Conservation (phyloP, 2,888 invertebrate genomes). For the Eugnorisma glareosa region DNA sequence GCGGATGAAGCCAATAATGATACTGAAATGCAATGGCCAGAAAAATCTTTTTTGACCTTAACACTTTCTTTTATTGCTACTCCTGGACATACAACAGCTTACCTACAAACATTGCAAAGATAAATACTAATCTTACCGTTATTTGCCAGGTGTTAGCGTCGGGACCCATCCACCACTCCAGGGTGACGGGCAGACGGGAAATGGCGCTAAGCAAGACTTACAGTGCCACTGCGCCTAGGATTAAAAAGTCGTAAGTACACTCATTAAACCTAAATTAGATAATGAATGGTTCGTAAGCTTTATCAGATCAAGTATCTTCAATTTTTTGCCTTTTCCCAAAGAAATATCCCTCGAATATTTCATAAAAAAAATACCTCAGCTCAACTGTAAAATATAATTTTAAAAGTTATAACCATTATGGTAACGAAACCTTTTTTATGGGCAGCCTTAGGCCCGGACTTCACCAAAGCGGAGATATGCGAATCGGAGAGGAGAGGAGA, state of each 20-base stretch:
- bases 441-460: not conserved
- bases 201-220: constrained; percentile 91
- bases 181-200: constrained; percentile 92
- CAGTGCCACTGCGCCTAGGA: constrained; percentile 95
- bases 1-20: not conserved
- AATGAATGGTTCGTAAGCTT: not conserved
- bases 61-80: not conserved
- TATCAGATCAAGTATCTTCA: not conserved
- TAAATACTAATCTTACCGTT: not conserved
- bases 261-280: not conserved
- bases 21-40: not conserved
- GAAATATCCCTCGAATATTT: not conserved
- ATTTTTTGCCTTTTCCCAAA: not conserved
- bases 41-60: not conserved
- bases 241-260: constrained; percentile 94
- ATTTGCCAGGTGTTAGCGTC: constrained; percentile 82
- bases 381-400: not conserved
- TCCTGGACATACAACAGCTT: not conserved
- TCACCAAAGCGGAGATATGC: not conserved
- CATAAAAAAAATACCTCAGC: not conserved
- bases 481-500: not conserved
- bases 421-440: not conserved
- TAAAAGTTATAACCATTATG: not conserved
- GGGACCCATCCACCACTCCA: constrained; percentile 88
- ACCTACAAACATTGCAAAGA: not conserved